A percentile compares a stretch with the other conserved stretches of the same genome.
Conservation (phyloP, 2,888 invertebrate genomes). For the Salticus scenicus region DNA sequence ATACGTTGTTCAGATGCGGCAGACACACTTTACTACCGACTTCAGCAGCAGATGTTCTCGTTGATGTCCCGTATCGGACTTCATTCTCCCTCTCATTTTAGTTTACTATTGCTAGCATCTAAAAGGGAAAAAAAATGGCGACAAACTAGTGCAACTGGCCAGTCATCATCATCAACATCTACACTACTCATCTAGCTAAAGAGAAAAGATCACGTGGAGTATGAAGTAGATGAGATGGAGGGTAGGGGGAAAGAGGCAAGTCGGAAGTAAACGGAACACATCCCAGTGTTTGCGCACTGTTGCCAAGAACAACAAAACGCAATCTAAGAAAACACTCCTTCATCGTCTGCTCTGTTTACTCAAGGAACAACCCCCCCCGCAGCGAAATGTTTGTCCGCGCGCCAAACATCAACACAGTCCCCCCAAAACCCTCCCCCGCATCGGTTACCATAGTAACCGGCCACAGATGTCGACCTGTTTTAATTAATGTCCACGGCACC, state of each 20-base stretch:
- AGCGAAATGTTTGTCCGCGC: slow-evolving; percentile 67
- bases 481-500: slow-evolving; percentile 70
- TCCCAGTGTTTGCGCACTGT: slow-evolving; percentile 69
- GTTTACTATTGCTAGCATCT: neutral
- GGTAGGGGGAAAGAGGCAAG: neutral
- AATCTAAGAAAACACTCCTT: slow-evolving; percentile 71
- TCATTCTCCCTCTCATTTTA: neutral
- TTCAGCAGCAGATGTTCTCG: neutral
- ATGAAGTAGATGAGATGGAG: neutral
- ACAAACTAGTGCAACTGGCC: slow-evolving; percentile 43
- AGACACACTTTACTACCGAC: neutral
- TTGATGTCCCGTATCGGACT: slow-evolving; percentile 2
- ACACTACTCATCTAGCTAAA: slow-evolving; percentile 14
- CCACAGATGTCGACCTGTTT: slow-evolving; percentile 70
- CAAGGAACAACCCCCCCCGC: slow-evolving; percentile 42
- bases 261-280: slow-evolving; percentile 35
- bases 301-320: slow-evolving; percentile 71
- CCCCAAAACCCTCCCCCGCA: slow-evolving; percentile 19
- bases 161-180: slow-evolving; percentile 39
- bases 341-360: slow-evolving; percentile 68
- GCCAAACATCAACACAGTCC: slow-evolving; percentile 69
- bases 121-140: neutral
- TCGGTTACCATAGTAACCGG: slow-evolving; percentile 66
- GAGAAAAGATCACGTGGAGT: slow-evolving; percentile 65
- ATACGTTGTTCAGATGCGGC: neutral